Percentiles rank a stretch among this genome's conserved stretches.
Conservation (phyloP, 2,888 invertebrate species). For the Eutolmus rufibarbis region DNA sequence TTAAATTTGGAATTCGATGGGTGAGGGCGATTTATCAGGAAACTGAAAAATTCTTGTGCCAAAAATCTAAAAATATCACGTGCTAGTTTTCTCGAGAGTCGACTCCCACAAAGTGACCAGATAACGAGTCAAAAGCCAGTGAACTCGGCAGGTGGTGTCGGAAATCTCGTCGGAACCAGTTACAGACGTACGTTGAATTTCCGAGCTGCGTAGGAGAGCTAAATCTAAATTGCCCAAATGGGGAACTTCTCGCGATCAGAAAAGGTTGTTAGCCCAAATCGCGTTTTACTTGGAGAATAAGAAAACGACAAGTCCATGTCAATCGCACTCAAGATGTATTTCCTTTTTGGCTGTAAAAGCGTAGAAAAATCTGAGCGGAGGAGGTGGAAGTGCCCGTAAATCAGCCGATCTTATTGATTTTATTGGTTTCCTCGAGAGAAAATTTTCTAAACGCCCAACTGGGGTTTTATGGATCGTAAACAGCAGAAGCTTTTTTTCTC, state of each 20-base stretch:
- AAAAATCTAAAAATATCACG: not conserved
- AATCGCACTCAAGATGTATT: not conserved
- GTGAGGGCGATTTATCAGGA: not conserved
- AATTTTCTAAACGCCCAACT: not conserved
- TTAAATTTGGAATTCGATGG: not conserved
- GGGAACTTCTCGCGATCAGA: not conserved
- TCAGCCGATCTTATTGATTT: not conserved
- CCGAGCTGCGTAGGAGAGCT: not conserved
- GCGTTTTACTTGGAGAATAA: not conserved
- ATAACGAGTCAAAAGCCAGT: not conserved
- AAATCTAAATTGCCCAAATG: not conserved
- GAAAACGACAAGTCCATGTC: not conserved
- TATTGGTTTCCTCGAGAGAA: not conserved
- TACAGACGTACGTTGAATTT: not conserved
- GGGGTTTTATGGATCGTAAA: slow-evolving; percentile 9
- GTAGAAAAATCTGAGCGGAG: not conserved
- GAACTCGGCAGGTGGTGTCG: not conserved
- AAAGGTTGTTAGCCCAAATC: not conserved
- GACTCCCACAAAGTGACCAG: not conserved
- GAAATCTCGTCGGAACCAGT: not conserved
- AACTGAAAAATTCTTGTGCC: not conserved
- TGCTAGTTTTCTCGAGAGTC: not conserved
- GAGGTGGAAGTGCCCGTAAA: slow-evolving; percentile 11
- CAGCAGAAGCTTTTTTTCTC: not conserved
- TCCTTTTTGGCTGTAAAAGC: not conserved